Evolutionary conservation across 2,797 vertebrate species (phyloP).

Genomic region (Meda fulgida): DNA sequence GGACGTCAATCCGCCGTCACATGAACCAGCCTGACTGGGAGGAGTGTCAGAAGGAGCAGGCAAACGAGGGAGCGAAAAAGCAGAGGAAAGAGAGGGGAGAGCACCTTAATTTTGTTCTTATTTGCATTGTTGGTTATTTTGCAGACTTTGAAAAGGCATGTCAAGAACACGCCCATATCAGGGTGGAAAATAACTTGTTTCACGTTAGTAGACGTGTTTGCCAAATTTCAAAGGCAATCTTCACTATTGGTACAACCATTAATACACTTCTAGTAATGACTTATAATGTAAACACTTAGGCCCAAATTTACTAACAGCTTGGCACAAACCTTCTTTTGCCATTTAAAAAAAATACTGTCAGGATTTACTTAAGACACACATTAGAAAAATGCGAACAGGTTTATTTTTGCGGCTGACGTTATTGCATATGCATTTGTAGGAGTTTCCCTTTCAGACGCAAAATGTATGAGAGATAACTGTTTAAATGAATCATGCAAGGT

Average conservation of each 20-base stretch:
- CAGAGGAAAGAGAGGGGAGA: constrained; percentile 3
- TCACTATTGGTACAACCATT: neutral
- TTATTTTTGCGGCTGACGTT: too few relatives aligned
- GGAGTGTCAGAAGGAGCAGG: constrained; percentile 60
- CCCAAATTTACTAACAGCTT: too few relatives aligned
- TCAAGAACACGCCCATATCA: neutral
- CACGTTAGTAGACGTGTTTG: neutral
- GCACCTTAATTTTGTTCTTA: constrained; percentile 17
- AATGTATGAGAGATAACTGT: too few relatives aligned
- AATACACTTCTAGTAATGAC: neutral
- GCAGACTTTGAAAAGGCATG: neutral
- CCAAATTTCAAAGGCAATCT: neutral
- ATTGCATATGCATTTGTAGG: too few relatives aligned
- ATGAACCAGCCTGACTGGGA: constrained; percentile 67
- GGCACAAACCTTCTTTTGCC: too few relatives aligned
- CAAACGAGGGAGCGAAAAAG: neutral
- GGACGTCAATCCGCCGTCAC: constrained; percentile 75
- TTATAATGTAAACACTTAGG: neutral
- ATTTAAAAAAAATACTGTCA: too few relatives aligned
- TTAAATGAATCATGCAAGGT: too few relatives aligned
- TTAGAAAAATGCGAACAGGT: too few relatives aligned
- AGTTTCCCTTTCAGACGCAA: too few relatives aligned
- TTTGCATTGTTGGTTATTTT: neutral
- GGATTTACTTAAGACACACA: too few relatives aligned
- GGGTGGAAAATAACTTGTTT: neutral